Percentiles rank a stretch among this genome's conserved stretches.
Evolutionary conservation across 2,888 invertebrate species (phyloP).

Genomic region (Monopis laevigella): DNA sequence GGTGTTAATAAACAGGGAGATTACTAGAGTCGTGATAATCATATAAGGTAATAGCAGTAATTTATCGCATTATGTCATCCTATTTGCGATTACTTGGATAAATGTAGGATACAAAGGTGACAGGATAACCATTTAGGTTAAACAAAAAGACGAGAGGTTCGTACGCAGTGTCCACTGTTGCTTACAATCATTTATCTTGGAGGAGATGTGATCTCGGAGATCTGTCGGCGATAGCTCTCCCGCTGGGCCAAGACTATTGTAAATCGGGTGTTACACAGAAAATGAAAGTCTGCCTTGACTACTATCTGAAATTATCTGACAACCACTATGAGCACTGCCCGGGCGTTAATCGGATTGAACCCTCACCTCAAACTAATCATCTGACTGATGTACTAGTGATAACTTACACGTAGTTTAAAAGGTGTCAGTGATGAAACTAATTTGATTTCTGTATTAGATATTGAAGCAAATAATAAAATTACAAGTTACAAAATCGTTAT

Average conservation of each 20-base stretch:
- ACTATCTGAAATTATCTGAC: constrained; percentile 24
- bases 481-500: background rate
- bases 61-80: constrained; percentile 5
- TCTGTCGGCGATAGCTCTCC: constrained; percentile 23
- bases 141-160: constrained; percentile 4
- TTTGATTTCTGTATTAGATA: background rate
- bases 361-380: constrained; percentile 26
- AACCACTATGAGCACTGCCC: constrained; percentile 21
- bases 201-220: constrained; percentile 27
- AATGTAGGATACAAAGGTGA: constrained; percentile 5
- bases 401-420: too few relatives aligned
- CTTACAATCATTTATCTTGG: constrained; percentile 15
- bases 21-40: too few relatives aligned
- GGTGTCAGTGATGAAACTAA: background rate
- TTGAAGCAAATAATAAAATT: background rate
- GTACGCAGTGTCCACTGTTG: constrained; percentile 7
- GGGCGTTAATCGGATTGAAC: constrained; percentile 31
- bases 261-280: constrained; percentile 23
- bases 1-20: too few relatives aligned
- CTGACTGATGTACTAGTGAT: too few relatives aligned
- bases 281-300: constrained; percentile 11
- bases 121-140: constrained; percentile 10
- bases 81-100: constrained; percentile 7
- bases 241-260: constrained; percentile 26
- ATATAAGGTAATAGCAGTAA: too few relatives aligned